Conservation (phyloP, 2,888 invertebrate species). For the Trachelus tabidus region DNA sequence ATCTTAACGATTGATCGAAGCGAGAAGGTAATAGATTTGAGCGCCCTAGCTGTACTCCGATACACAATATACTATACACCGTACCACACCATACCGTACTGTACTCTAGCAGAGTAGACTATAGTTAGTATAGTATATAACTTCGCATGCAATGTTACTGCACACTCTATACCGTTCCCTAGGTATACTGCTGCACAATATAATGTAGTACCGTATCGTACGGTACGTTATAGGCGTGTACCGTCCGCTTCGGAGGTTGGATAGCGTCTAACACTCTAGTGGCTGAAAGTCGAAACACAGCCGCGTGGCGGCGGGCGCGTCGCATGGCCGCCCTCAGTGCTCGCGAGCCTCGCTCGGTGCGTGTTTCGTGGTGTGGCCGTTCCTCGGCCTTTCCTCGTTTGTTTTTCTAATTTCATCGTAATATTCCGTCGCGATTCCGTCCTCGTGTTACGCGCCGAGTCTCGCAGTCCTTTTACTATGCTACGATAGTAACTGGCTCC, state of each 20-base stretch:
- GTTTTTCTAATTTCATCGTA: conserved; percentile 20
- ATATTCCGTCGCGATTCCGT: conserved; percentile 36
- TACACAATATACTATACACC: neutral
- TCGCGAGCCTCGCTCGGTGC: conserved; percentile 61
- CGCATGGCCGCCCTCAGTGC: conserved; percentile 62
- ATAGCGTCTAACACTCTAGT: conserved; percentile 15
- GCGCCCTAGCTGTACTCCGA: neutral
- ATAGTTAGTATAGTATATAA: neutral
- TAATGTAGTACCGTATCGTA: neutral
- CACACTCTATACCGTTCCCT: neutral
- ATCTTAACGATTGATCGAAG: neutral
- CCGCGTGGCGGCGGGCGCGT: conserved; percentile 46
- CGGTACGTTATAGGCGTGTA: conserved; percentile 1
- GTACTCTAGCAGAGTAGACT: neutral
- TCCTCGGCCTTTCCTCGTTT: conserved; percentile 30
- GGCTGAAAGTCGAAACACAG: conserved; percentile 25
- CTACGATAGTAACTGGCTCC: neutral
- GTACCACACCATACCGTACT: neutral
- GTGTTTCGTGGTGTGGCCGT: conserved; percentile 49
- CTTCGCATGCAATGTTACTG: neutral
- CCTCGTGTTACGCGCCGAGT: conserved; percentile 5
- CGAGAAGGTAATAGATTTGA: neutral
- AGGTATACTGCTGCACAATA: neutral
- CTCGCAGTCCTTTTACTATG: neutral
- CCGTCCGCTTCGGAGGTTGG: conserved; percentile 16